Base-by-base conservation (phyloP, 2,888 invertebrate species). In the Chrysolina oricalcia region DNA sequence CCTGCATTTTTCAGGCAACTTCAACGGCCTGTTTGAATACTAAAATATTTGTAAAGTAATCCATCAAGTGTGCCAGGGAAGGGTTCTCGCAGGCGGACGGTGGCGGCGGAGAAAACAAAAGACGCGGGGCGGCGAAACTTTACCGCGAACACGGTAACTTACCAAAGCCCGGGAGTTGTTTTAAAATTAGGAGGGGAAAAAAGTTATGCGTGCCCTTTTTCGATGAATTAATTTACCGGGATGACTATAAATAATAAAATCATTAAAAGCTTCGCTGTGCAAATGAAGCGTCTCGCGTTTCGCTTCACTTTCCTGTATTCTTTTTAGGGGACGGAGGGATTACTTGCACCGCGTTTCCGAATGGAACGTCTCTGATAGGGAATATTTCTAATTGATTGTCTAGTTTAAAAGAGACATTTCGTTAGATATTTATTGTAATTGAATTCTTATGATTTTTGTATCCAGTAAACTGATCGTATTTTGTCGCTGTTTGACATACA, bases 41-140 rank as follows among this genome's bases (percentile, higher is more conserved):
- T 86, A 86, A 86, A 86, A 86, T 86, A 86, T 86, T 86, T 86
- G 86, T 83, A 82, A 81, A 85, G 85, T 85, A 85, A 86, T 86
- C 86, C 83, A 86, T 86, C 86, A 86, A 86, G 84, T 82, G 82
- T 73, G 80, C 80, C 77, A 75, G 72, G 78, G 78, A 80, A 79
- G 78, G 74, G 70, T 78, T 76, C 80, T 75, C 69, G 67, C 63
- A 67, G 63, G 59, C 65, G 65, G 65, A 67, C 70, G 77, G 64
- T 27, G n/a, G n/a, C 41, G 64, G 40, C 76, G 74, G 72, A 71
- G 79, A 78, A 81, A 83, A 82, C 82, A 82, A 83, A 81, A 81
- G 68, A 53, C 53, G 68, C 0, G 23, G 59, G 78, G 74, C 74
- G 74, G 69, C 27, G 68, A 77, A 78, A 79, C 78, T 78, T 79